Evolutionary conservation across 2,797 vertebrate genomes (phyloP), one percentile per base, ranked within the genome.

Genomic region (Clarias pachynema): DNA sequence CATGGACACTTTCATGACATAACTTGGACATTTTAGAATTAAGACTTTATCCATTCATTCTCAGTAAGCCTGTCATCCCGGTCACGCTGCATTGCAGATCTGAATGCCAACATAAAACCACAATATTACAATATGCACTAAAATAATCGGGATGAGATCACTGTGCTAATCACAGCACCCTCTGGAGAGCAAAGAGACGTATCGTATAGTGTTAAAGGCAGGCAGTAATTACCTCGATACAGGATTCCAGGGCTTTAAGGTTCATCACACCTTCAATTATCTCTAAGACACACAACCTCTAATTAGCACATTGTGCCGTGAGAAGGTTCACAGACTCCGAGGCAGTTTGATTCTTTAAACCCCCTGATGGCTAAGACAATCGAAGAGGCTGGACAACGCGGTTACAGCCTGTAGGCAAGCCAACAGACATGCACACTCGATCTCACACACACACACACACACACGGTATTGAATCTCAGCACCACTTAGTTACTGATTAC

Each of bases 241-340:
- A 56, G 63, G 26, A 68, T 56, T 56, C 10, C 18, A 16, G 26
- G n/a, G 9, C 65, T 66, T 68, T 56, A 81, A 1, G 63, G 79
- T 31, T 68, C 79, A 81, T 81, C 63, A 81, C 79, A 68, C 63
- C 44, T 68, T 49, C 65, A 81, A 56, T 81, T 68, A 68, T 68
- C 63, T 66, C n/a, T 8, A 53, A 56, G 63, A 34, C 63, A 68
- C 44, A 68, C 63, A 68, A 81, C 40, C 63, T 31, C n/a, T 68
- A 81, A 66, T 81, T 81, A 81, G 56, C 65, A 68, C 5, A 3
- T 8, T 24, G 26, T 81, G 63, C 49, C 5, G 18, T 53, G 44
- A 68, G 63, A 68, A 81, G n/a, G 26, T 68, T 44, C 24, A 79
- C 34, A 79, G 59, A 1, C 60, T 63, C 24, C 0, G 7, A 78